Conservation (phyloP, 2,888 invertebrate species). For the Drosophila dives region DNA sequence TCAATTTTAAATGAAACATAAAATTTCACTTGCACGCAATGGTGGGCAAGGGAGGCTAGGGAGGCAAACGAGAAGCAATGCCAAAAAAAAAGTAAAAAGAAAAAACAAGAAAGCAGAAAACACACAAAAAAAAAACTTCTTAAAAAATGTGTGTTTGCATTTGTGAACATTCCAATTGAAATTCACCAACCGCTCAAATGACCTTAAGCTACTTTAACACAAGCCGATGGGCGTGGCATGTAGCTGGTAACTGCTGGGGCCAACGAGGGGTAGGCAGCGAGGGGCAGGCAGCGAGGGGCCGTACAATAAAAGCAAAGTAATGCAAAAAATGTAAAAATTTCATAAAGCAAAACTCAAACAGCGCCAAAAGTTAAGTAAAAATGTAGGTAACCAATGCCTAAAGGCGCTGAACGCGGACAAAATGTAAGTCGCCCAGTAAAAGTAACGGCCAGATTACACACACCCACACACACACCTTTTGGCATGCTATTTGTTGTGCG, state of each 20-base stretch:
- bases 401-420: slow-evolving; percentile 42
- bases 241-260: not conserved
- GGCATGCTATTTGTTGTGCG: slow-evolving; percentile 20
- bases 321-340: slow-evolving; percentile 66
- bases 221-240: slow-evolving; percentile 28
- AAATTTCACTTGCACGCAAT: slow-evolving; percentile 58
- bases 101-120: slow-evolving; percentile 14
- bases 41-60: not conserved
- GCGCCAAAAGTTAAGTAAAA: slow-evolving; percentile 65
- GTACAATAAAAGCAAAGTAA: slow-evolving; percentile 57
- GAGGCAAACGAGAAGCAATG: slow-evolving; percentile 33
- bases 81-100: slow-evolving; percentile 16
- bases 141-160: slow-evolving; percentile 22
- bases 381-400: slow-evolving; percentile 70
- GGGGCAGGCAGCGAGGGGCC: slow-evolving; percentile 10
- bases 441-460: slow-evolving; percentile 32
- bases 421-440: slow-evolving; percentile 40
- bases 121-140: slow-evolving; percentile 2
- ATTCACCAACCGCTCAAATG: slow-evolving; percentile 70
- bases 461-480: slow-evolving; percentile 20
- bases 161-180: slow-evolving; percentile 67
- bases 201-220: slow-evolving; percentile 69
- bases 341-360: slow-evolving; percentile 74
- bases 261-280: slow-evolving; percentile 11
- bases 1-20: slow-evolving; percentile 71